These are phyloP conservation scores for Pelodytes ibericus DNA, from an alignment of 2,797 vertebrate species.

Conservation along the genomic window DNA sequence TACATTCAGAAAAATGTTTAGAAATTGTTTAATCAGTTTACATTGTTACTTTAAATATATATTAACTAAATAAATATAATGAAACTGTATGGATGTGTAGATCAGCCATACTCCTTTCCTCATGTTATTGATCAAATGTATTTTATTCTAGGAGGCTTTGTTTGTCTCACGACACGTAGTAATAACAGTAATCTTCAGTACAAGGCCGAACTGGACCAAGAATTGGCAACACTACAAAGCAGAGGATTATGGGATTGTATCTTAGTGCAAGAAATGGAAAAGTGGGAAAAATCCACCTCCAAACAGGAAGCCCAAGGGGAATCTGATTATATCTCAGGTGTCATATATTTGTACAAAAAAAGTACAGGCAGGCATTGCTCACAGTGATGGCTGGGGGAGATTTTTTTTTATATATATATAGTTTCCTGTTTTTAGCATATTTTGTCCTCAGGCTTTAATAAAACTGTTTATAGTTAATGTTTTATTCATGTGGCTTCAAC, in stretches of 20 bases:
- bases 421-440: too few species aligned
- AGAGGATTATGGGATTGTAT: constrained; percentile 74
- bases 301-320: constrained; percentile 63
- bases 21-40: too few species aligned
- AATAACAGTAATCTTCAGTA: constrained; percentile 78
- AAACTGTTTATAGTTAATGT: too few species aligned
- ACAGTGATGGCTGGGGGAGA: not conserved
- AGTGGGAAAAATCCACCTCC: constrained; percentile 82
- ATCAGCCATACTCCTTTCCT: too few species aligned
- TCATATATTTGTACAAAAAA: constrained; percentile 76
- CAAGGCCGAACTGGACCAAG: constrained; percentile 74
- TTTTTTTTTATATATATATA: too few species aligned
- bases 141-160: constrained; percentile 81
- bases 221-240: constrained; percentile 72
- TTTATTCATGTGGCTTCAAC: too few species aligned
- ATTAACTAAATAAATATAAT: too few species aligned
- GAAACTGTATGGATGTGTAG: too few species aligned
- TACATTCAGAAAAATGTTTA: too few species aligned
- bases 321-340: constrained; percentile 77
- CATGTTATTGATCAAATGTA: too few species aligned
- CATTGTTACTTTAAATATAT: too few species aligned
- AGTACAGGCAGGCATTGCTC: not conserved
- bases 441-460: too few species aligned
- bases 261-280: constrained; percentile 69
- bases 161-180: constrained; percentile 87